Conservation (phyloP, 2,797 vertebrate species). For the Mormyrops boulengeri region DNA sequence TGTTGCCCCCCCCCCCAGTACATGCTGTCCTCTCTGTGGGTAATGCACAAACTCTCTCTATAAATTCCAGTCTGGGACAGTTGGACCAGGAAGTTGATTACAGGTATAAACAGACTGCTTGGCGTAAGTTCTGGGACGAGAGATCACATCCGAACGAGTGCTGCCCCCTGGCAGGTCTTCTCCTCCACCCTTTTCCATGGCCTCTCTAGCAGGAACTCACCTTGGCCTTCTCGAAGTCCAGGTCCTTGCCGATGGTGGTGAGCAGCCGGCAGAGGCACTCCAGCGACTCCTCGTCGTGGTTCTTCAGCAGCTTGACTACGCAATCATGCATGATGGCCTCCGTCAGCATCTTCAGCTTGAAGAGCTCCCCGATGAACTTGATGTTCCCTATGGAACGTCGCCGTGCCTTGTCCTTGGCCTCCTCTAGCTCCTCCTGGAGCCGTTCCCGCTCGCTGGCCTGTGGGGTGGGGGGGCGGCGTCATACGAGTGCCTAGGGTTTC, state of each 20-base stretch:
- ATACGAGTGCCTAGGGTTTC: background rate
- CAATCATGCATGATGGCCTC: constrained; percentile 99
- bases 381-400: constrained; percentile 94
- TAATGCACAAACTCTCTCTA: background rate
- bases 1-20: background rate
- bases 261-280: constrained; percentile 93
- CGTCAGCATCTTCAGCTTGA: constrained; percentile 95
- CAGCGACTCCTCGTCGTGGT: constrained; percentile 89
- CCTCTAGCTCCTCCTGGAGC: constrained; percentile 85
- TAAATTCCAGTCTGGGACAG: background rate
- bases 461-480: background rate
- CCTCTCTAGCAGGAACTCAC: constrained; percentile 51
- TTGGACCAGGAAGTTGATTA: background rate
- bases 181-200: background rate
- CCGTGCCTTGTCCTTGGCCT: constrained; percentile 89
- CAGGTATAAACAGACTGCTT: background rate
- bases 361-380: constrained; percentile 93
- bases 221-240: constrained; percentile 98
- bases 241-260: constrained; percentile 93
- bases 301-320: constrained; percentile 92
- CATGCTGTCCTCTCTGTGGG: background rate
- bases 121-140: background rate
- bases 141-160: background rate
- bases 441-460: constrained; percentile 79
- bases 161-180: background rate